These are phyloP conservation scores for Euspilapteryx auroguttella DNA, from an alignment of 2,888 invertebrate genomes.

Conservation along the genomic window DNA sequence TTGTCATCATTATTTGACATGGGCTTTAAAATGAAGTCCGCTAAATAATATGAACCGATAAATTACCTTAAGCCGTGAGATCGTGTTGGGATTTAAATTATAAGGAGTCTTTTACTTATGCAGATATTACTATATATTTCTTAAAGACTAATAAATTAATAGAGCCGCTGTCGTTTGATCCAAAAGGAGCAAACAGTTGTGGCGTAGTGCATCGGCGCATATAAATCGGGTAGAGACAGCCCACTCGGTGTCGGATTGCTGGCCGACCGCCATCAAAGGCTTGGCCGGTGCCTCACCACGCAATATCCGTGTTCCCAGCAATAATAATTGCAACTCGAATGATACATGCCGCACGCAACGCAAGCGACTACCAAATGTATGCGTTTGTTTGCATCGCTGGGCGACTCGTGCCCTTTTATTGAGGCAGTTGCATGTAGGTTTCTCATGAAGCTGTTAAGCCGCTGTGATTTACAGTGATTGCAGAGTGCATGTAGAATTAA, in stretches of 20 bases:
- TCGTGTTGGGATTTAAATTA: no score
- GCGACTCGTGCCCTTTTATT: not conserved
- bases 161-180: no score
- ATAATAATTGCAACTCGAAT: slow-evolving; percentile 45
- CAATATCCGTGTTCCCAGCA: slow-evolving; percentile 42
- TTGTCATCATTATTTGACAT: slow-evolving; percentile 58
- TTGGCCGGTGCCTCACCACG: slow-evolving; percentile 28
- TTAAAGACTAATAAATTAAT: no score
- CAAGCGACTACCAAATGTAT: slow-evolving; percentile 1
- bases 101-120: no score
- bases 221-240: slow-evolving; percentile 37
- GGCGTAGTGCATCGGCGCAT: slow-evolving; percentile 20
- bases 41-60: slow-evolving; percentile 61
- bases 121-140: no score
- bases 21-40: slow-evolving; percentile 60
- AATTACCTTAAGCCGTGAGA: slow-evolving; percentile 55
- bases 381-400: not conserved
- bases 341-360: slow-evolving; percentile 43
- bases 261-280: slow-evolving; percentile 18
- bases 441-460: slow-evolving; percentile 21
- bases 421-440: slow-evolving; percentile 1
- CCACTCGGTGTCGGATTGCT: slow-evolving; percentile 35
- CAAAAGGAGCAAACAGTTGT: no score
- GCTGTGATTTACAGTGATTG: slow-evolving; percentile 15
- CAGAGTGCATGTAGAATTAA: no score